Conservation (phyloP, 2,888 invertebrate species). For the Parochlus steinenii region DNA sequence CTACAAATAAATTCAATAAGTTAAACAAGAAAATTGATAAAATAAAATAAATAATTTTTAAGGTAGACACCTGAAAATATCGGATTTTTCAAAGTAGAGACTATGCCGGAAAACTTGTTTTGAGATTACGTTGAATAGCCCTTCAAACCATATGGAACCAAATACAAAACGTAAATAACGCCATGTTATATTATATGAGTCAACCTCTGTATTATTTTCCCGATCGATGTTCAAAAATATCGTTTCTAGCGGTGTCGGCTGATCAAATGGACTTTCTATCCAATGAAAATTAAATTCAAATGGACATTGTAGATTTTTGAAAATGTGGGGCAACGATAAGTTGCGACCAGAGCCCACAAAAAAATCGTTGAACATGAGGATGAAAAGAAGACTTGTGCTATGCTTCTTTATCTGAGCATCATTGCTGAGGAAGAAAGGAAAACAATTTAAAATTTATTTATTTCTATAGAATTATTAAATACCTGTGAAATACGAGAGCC, state of each 20-base stretch:
- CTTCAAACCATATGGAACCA: constrained; percentile 1
- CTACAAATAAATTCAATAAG: too few relatives aligned
- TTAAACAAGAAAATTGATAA: too few relatives aligned
- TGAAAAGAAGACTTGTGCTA: background rate
- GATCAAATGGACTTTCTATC: constrained; percentile 7
- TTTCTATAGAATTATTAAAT: too few relatives aligned
- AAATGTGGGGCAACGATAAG: background rate
- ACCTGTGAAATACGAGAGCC: too few relatives aligned
- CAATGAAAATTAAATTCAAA: constrained; percentile 6
- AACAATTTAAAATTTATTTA: too few relatives aligned
- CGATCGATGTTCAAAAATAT: background rate
- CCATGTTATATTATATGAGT: background rate
- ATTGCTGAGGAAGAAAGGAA: constrained; percentile 4
- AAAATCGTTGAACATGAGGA: constrained; percentile 6
- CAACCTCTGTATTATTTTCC: background rate
- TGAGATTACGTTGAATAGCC: too few relatives aligned
- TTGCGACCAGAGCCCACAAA: background rate
- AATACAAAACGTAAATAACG: constrained; percentile 1
- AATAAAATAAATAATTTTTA: too few relatives aligned
- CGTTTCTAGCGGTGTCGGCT: background rate
- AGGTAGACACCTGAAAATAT: too few relatives aligned
- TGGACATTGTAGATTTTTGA: constrained; percentile 2
- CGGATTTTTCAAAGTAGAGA: too few relatives aligned
- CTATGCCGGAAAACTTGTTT: too few relatives aligned
- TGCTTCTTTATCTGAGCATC: constrained; percentile 2